Base-by-base conservation (phyloP, 1,140 invertebrate species). In the Drosophila murphyi region DNA sequence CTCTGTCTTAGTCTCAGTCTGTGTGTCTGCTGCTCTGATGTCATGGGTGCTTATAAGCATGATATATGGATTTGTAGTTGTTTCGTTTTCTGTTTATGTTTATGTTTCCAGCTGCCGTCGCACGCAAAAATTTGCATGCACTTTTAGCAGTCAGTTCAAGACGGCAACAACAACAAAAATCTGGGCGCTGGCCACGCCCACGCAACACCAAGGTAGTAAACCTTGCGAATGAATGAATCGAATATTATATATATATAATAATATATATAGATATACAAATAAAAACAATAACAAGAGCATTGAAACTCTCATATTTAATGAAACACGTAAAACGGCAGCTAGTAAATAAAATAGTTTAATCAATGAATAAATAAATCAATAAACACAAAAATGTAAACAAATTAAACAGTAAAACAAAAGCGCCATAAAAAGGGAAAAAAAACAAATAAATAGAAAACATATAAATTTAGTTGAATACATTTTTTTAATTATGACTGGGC, bases 301-400 rank as follows among this genome's bases (percentile, higher is more conserved):
- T 80, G 50, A 68, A 68, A 68, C 54, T 20, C 20, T 32, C 50
- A 37, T 43, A 41, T 77, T 71, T 51, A 39, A 55, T 54, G 41
- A 62, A 74, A 61, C 50, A 41, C 47, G 64, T 59, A 41, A 62
- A 75, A 62, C 76, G 52, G 50, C 67, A 65, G 65, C 68, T 60
- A 77, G 75, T 83, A 68, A 82, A 88, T 77, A 72, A 83, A 74
- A 88, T 72, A 77, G 80, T 87, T 80, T 65, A 57, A 55, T 72
- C 72, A 72, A 82, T 88, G 69, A 76, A 78, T 80, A 83, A 88
- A 88, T 87, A 88, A 88, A 87, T 88, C 85, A 80, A 79, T 70
- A 74, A 70, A 71, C 28, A 43, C 39, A 43, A 70, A 80, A 75
- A 80, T 77, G 76, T 80, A 86, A 87, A 87, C 82, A 87, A 87